A percentile compares a stretch with the other conserved stretches of the same genome.
Evolutionary conservation across 2,797 vertebrate species (phyloP).

Genomic region (Acanthis flammea): DNA sequence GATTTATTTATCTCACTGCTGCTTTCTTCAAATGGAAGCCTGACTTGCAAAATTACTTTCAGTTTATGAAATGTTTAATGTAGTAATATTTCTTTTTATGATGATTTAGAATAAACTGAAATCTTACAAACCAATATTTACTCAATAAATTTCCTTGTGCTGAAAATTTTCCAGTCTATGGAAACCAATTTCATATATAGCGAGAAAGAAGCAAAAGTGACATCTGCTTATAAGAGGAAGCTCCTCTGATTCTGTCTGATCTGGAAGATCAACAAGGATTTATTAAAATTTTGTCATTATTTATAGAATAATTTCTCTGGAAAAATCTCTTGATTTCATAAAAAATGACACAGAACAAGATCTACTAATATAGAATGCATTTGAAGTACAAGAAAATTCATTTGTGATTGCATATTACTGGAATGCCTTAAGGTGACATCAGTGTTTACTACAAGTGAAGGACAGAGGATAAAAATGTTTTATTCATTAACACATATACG

Average conservation of each 20-base stretch:
- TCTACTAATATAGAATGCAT: neutral
- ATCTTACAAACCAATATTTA: neutral
- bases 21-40: neutral
- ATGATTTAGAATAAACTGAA: neutral
- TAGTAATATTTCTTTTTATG: neutral
- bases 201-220: neutral
- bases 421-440: neutral
- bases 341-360: neutral
- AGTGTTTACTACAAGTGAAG: neutral
- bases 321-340: neutral
- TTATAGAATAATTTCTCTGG: neutral
- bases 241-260: neutral
- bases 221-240: neutral
- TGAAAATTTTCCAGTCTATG: neutral
- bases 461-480: neutral
- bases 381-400: neutral
- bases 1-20: neutral
- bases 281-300: neutral
- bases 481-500: neutral
- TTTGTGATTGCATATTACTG: neutral
- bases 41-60: neutral
- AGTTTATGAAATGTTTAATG: neutral
- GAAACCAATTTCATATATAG: neutral
- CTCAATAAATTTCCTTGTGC: neutral
- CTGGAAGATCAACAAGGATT: neutral